Evolutionary conservation across 2,113 vertebrate species (phyloP), one percentile per base, ranked within the genome.

Genomic region (Balaeniceps rex): DNA sequence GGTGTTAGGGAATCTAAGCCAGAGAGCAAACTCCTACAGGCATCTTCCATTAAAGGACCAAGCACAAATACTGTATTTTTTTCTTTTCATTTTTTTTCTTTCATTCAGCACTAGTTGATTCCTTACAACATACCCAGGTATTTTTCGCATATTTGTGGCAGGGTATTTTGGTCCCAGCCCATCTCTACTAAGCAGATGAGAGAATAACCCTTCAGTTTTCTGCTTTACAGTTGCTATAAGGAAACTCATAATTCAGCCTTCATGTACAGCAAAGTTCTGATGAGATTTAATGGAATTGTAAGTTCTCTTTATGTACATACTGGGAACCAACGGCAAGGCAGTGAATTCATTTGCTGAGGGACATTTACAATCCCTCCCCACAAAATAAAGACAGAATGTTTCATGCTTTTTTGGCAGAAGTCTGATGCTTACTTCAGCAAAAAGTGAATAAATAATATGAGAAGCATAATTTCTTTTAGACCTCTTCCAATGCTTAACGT

Each of bases 281-380:
- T 86, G 92, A 97, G 55, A 96, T 95, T 95, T 97, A 97, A 92
- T 76, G 49, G 81, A 95, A 94, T 52, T 89, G 70, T 79, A 97
- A 96, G 92, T 84, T 95, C n/a, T 83, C 63, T 97, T 97, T 96
- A 96, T 92, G 87, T 87, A 76, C 93, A 92, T 78, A 77, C 77
- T 96, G 96, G 95, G 96, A 98, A 88, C 87, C 57, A 90, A 49
- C 22, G 14, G 83, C 63, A 95, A 92, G 83, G 44, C n/a, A 91
- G 93, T 96, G 87, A 95, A 96, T 94, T 96, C 89, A 70, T 97
- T 97, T 93, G 68, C 91, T 93, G 54, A 88, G 66, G 84, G 92
- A 93, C 76, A 83, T 87, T 92, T 92, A 80, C 51, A 93, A 68
- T 94, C 90, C 78, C 66, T 72, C 57, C 74, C 54, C 58, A 70